Evolutionary conservation across 2,797 vertebrate genomes (phyloP), one percentile per base, ranked within the genome.

Genomic region (Nyctibius grandis): DNA sequence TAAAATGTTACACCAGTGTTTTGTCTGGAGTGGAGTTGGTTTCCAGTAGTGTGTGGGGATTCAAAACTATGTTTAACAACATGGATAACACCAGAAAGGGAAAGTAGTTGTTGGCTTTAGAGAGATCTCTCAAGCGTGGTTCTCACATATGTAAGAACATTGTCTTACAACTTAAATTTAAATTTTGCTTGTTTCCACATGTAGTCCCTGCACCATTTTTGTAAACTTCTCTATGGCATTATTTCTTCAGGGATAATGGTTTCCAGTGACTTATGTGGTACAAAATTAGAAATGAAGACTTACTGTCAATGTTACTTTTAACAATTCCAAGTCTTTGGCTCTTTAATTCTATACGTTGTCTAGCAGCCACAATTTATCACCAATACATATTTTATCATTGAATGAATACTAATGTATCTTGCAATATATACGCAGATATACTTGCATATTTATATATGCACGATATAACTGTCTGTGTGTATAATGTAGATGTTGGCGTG

Each of bases 11-110:
- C 87, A 93, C 54, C 60, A 79, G 25, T 96, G 88, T 89, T 97
- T 96, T 97, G 93, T 97, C 89, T 97, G 95, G 69, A 96, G 74
- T 77, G 63, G 95, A 96, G 93, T 88, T 97, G 93, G 70, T 97
- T 97, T 97, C 86, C 92, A 95, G 94, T 75, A 54, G 87, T 65
- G 88, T 87, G 86, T 91, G 79, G 61, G 88, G 95, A 96, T 96
- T 97, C 67, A 60, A 72, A 96, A 91, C 94, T 85, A 9, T 91
- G 67, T 96, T 97, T 96, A 94, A 91, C 82, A 94, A 88, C 88
- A 88, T 53, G 91, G 84, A 36, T 93, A 95, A 86, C 86, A 85
- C 74, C 91, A 95, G 86, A 73, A 95, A 96, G 83, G 42, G 31
- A 92, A 96, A 93, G 90, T 77, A 65, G 56, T 86, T 90, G 48